phyloP scores from a whole-genome alignment of 2,888 invertebrate genomes.

The Acleris emargana region DNA sequence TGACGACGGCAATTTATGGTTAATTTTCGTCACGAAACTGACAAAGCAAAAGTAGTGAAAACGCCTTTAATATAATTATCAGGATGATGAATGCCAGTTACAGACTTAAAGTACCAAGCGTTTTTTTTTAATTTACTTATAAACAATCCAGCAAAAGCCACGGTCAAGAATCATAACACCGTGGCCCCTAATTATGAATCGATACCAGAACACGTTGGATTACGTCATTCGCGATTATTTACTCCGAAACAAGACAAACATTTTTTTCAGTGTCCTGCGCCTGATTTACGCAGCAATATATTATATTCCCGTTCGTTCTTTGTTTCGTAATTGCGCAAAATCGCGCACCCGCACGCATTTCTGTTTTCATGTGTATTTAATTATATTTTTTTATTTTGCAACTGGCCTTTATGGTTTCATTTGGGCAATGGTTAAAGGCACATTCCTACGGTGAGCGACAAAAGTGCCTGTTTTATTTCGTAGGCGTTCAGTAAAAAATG shows the following conservation, averaged over 20 bases:
- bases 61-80: no score
- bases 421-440: constrained; percentile 7
- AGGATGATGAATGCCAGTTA: no score
- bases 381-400: constrained; percentile 13
- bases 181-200: neutral
- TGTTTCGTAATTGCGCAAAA: constrained; percentile 33
- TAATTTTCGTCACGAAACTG: no score
- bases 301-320: constrained; percentile 29
- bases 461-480: neutral
- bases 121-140: no score
- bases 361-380: constrained; percentile 25
- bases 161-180: neutral
- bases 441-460: constrained; percentile 5
- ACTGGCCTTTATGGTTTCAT: constrained; percentile 10
- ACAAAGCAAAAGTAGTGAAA: no score
- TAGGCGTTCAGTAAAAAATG: neutral
- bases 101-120: no score
- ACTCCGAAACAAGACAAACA: constrained; percentile 19
- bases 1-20: no score
- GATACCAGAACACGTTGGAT: constrained; percentile 15
- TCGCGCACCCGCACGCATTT: constrained; percentile 15
- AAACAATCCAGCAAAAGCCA: no score
- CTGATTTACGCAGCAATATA: constrained; percentile 31
- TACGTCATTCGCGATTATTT: constrained; percentile 7
- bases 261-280: constrained; percentile 13